These are phyloP conservation scores for Drosophila algonquin DNA, from an alignment of 2,888 invertebrate genomes.

Conservation along the genomic window DNA sequence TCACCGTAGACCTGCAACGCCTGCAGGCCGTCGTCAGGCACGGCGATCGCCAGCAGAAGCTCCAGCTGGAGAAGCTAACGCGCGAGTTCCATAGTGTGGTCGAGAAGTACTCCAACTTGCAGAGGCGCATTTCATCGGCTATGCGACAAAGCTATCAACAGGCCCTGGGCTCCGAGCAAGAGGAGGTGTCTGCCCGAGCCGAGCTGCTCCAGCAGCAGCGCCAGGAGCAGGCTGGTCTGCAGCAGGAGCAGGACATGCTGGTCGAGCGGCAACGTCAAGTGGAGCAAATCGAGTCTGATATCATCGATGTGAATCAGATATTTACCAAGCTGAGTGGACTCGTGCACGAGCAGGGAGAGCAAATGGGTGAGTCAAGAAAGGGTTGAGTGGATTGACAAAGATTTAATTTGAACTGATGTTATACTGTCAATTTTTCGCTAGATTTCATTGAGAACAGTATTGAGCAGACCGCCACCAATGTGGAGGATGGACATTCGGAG, in stretches of 20 bases:
- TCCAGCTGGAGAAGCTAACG: conserved; percentile 93
- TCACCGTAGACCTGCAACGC: conserved; percentile 89
- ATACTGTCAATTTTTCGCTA: conserved; percentile 79
- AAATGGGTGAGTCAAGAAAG: conserved; percentile 87
- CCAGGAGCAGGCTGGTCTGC: conserved; percentile 83
- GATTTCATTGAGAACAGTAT: conserved; percentile 93
- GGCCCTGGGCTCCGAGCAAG: conserved; percentile 83
- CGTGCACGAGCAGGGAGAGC: conserved; percentile 89
- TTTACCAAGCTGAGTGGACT: conserved; percentile 90
- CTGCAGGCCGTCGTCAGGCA: conserved; percentile 89
- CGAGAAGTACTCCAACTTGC: conserved; percentile 90
- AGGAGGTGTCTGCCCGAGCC: conserved; percentile 71
- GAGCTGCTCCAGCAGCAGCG: conserved; percentile 82
- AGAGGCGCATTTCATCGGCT: conserved; percentile 89
- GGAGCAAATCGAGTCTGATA: conserved; percentile 91
- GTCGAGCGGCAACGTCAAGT: conserved; percentile 92
- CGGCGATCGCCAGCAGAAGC: conserved; percentile 91
- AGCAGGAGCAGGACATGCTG: conserved; percentile 92
- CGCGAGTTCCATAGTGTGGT: conserved; percentile 92
- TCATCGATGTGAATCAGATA: conserved; percentile 92
- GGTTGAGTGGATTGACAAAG: neutral
- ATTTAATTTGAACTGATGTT: neutral
- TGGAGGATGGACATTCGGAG: conserved; percentile 91
- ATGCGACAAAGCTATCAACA: conserved; percentile 85
- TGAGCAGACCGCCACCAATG: conserved; percentile 89